These are phyloP conservation scores for Drosophila pachea DNA, from an alignment of 1,140 invertebrate species.

Conservation along the genomic window DNA sequence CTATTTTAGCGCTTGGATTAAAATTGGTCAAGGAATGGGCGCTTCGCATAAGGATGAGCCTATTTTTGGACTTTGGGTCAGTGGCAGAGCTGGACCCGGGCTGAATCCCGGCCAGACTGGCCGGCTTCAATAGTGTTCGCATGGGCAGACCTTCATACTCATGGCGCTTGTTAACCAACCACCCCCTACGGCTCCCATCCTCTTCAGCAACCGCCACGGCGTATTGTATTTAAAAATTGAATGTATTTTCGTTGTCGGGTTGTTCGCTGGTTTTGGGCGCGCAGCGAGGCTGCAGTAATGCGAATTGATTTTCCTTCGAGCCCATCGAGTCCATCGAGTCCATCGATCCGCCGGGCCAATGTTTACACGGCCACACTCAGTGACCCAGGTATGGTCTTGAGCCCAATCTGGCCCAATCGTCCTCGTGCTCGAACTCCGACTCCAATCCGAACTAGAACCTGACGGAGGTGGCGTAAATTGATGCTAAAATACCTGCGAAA, in stretches of 20 bases:
- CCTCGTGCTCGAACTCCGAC: not conserved
- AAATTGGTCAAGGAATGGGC: constrained; percentile 45
- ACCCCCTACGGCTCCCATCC: too few species aligned
- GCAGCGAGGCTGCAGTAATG: constrained; percentile 70
- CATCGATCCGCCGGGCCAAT: constrained; percentile 28
- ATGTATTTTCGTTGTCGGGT: constrained; percentile 62
- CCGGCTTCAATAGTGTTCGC: not conserved
- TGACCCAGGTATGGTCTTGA: constrained; percentile 9
- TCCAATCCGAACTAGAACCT: not conserved
- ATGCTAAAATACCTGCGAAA: constrained; percentile 65
- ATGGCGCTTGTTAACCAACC: too few species aligned
- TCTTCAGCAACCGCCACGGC: constrained; percentile 32
- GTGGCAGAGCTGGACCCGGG: constrained; percentile 27
- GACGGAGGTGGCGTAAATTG: constrained; percentile 33
- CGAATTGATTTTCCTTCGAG: constrained; percentile 66
- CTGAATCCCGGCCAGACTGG: constrained; percentile 46
- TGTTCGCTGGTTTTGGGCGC: constrained; percentile 48
- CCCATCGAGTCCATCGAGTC: constrained; percentile 21
- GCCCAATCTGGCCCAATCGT: constrained; percentile 13
- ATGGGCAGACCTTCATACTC: not conserved
- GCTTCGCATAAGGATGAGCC: constrained; percentile 6
- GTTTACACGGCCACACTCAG: constrained; percentile 8
- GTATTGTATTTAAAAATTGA: constrained; percentile 55
- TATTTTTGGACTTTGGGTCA: constrained; percentile 60
- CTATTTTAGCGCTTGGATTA: constrained; percentile 34